Percentiles rank a stretch among this genome's conserved stretches.
These are phyloP conservation scores for Rotaria socialis DNA, from an alignment of 2,888 invertebrate species.

Conservation along the genomic window DNA sequence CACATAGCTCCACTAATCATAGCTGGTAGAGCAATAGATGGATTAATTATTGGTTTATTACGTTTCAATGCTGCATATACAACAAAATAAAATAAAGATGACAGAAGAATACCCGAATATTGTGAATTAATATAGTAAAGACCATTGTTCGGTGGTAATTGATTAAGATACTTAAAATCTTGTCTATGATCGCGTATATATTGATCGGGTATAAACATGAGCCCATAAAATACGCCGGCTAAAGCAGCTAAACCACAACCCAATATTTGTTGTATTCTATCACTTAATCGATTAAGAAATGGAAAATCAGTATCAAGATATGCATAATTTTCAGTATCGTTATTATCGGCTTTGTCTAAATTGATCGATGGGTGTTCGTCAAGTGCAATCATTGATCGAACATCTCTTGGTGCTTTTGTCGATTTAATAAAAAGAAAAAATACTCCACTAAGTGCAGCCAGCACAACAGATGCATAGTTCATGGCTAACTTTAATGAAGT, in stretches of 20 bases:
- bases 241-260: constrained; percentile 36
- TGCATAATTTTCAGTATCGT: neutral
- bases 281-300: constrained; percentile 37
- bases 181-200: constrained; percentile 19
- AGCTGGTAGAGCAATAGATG: constrained; percentile 58
- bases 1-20: constrained; percentile 61
- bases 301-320: neutral
- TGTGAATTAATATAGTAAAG: constrained; percentile 61
- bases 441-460: constrained; percentile 40
- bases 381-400: neutral
- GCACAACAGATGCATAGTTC: constrained; percentile 41
- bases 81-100: constrained; percentile 58
- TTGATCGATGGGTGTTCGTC: neutral
- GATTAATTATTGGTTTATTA: constrained; percentile 59
- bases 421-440: constrained; percentile 47
- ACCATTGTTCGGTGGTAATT: constrained; percentile 34
- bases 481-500: neutral
- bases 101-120: constrained; percentile 59
- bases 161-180: neutral
- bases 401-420: neutral
- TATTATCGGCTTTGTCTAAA: neutral
- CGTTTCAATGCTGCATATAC: constrained; percentile 56
- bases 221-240: constrained; percentile 42
- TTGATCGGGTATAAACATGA: constrained; percentile 41
- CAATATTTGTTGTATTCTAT: neutral